Conservation (phyloP, 2,797 vertebrate species). For the Pseudocheirus occidentalis region DNA sequence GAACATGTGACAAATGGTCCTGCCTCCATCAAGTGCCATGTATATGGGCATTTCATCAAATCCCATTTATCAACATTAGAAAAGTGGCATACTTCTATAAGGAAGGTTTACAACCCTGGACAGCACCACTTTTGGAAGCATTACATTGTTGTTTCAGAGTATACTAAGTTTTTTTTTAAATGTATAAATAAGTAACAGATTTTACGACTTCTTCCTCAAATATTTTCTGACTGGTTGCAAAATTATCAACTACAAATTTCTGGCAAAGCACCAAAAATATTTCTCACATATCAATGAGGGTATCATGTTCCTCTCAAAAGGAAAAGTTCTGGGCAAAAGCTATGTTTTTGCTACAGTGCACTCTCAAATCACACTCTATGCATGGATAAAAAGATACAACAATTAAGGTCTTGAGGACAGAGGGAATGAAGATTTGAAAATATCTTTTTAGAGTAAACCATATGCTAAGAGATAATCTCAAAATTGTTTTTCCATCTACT, state of each 20-base stretch:
- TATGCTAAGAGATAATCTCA: slow-evolving; percentile 2
- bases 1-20: background rate
- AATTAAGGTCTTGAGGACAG: background rate
- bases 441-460: background rate
- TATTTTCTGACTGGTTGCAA: background rate
- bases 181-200: slow-evolving; percentile 9
- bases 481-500: background rate
- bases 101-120: background rate
- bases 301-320: background rate
- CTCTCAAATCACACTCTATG: background rate
- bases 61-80: slow-evolving; percentile 4
- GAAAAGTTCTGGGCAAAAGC: background rate
- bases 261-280: background rate
- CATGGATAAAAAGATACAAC: background rate
- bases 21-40: background rate
- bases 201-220: background rate
- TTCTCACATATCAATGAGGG: background rate
- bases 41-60: slow-evolving; percentile 15
- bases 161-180: background rate
- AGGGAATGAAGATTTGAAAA: background rate
- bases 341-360: background rate
- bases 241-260: background rate
- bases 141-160: background rate
- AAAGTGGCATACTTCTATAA: slow-evolving; percentile 4
- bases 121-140: background rate